Base-by-base conservation (phyloP, 2,113 vertebrate species). In the Chloropsis hardwickii region DNA sequence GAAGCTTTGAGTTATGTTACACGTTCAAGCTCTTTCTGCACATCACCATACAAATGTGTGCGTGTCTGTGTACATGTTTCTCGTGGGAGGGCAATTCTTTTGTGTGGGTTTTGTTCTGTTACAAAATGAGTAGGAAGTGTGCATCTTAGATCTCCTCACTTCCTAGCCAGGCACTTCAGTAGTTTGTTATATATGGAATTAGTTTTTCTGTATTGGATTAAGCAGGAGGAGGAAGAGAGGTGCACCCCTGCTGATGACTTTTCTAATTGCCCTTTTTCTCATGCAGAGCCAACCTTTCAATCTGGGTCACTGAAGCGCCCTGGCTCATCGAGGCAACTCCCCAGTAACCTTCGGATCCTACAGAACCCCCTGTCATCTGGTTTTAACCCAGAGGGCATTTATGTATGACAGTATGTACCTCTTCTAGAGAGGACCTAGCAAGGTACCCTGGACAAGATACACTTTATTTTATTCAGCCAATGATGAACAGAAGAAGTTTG, bases 311-410 rank as follows among this genome's bases (percentile, higher is more conserved):
- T 99, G 97, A 99, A 99, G 96, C 98, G 99, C 28, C 99, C 99
- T 2, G 97, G 98, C 25, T 98, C 98, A 0, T 98, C 99, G 3
- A 98, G 99, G 79, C 97, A 98, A 3, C 97, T 98, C 74, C 98
- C 99, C 83, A 98, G 98, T 88, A 99, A 99, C 90, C 98, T 99
- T 24, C 98, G 99, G 29, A 98, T 99, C 88, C 98, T 99, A 20
- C 99, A 99, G 95, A 99, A 98, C 73, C 98, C 99, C 14, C 96
- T 99, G 77, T 98, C 98, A 0, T 99, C 99, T 48, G 98, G 98
- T 61, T 98, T 99, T 86, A 99, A 99, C 96, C 99, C 99, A 5
- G 99, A 99, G 96, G 99, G 99, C 71, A 99, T 99, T 97, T 99
- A 99, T 28, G 99, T 99, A 97, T 99, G 98, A 99, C 94, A 73